phyloP scores from a whole-genome alignment of 2,113 vertebrate genomes.

The Otus sunia region DNA sequence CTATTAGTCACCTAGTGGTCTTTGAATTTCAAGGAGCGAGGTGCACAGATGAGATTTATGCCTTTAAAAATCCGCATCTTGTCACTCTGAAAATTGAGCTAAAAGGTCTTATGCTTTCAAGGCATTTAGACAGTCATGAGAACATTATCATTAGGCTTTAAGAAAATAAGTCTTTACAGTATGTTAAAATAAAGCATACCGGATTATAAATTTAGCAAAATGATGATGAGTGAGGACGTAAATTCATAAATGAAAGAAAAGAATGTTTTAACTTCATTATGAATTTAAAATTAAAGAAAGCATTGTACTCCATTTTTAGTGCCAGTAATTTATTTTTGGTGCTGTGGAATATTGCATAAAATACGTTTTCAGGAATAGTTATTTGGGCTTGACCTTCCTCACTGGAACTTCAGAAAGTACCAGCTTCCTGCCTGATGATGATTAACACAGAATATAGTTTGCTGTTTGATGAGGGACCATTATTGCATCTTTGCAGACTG shows the following conservation, averaged over 20 bases:
- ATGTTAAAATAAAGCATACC: not conserved
- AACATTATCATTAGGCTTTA: not conserved
- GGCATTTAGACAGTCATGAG: not conserved
- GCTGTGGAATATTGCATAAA: not conserved
- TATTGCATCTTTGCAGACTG: not conserved
- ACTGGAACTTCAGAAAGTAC: not conserved
- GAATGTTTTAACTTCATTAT: not conserved
- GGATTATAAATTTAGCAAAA: not conserved
- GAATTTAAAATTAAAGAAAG: not conserved
- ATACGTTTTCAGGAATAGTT: not conserved
- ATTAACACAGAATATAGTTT: not conserved
- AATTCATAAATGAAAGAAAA: not conserved
- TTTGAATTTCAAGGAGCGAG: not conserved
- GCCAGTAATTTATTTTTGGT: not conserved
- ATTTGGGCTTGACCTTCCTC: not conserved
- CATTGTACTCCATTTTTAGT: not conserved
- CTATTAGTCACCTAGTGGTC: not conserved
- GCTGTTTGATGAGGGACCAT: not conserved
- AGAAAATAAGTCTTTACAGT: not conserved
- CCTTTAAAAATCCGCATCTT: not conserved
- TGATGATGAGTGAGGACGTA: fast-evolving
- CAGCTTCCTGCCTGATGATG: not conserved
- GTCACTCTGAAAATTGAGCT: not conserved
- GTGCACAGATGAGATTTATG: not conserved
- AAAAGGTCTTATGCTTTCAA: not conserved